Evolutionary conservation across 2,888 invertebrate species (phyloP), one percentile per base, ranked within the genome.

Genomic region (Orthosia incerta): DNA sequence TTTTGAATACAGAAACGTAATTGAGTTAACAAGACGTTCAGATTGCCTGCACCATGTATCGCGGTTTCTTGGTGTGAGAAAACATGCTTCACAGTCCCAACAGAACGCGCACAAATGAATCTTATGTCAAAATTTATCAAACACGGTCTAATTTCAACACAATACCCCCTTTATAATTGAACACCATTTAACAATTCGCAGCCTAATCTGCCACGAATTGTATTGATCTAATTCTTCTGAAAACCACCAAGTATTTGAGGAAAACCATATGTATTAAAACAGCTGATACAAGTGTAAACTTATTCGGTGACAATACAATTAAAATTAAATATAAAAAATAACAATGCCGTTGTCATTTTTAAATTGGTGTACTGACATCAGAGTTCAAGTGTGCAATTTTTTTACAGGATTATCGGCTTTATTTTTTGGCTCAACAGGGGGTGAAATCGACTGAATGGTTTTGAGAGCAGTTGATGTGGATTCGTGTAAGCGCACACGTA

Each of bases 221-320:
- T 64, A 39, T 68, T 59, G 20, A 61, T 16, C n/a, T 60, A 73
- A 62, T 70, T 71, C 53, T 59, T 59, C n/a, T n/a, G 13, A 16
- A 67, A 72, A 73, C 57, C 59, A 71, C 26, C 48, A 55, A 63
- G 26, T 65, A 74, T 76, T 84, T 74, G 23, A 82, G 60, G 64
- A 68, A 79, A 57, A 76, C 71, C 77, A 87, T 71, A 83, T 82
- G 76, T 85, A 65, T 77, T 80, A 82, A 81, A 80, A 79, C 86
- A 85, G 81, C 83, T 83, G 82, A 78, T 78, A 85, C 71, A 80
- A 71, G 67, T 82, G 80, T 75, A 75, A 71, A 74, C 72, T 71
- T 76, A 64, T 71, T 69, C 60, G 53, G 71, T 75, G 76, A 75
- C 73, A 71, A 76, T 70, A 73, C 26, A 57, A 64, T 60, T 74